These are phyloP conservation scores for Paracanthobrama guichenoti DNA, from an alignment of 2,113 vertebrate species.

Conservation along the genomic window DNA sequence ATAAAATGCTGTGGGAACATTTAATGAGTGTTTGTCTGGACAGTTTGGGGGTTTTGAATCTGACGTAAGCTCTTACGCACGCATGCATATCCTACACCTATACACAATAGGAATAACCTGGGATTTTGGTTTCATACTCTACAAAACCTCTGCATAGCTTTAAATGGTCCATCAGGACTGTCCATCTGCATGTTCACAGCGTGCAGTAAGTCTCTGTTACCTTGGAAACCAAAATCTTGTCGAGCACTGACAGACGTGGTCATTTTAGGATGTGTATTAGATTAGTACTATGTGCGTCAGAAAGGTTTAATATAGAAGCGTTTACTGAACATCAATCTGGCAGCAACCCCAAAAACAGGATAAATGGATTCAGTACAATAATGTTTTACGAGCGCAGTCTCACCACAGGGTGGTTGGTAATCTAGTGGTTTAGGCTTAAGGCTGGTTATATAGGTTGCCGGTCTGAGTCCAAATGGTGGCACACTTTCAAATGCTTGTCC, in stretches of 20 bases:
- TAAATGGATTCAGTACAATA: background rate
- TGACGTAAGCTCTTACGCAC: conserved; percentile 26
- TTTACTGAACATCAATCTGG: conserved; percentile 45
- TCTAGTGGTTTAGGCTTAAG: background rate
- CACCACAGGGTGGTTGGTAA: background rate
- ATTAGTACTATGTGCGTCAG: conserved; percentile 55
- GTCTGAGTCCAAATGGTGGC: background rate
- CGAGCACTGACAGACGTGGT: conserved; percentile 21
- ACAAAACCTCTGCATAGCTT: background rate
- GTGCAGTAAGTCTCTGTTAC: conserved; percentile 48
- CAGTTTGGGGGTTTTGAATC: background rate
- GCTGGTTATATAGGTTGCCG: background rate
- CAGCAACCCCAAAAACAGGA: conserved; percentile 10
- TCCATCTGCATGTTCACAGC: background rate
- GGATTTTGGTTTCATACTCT: conserved; percentile 5
- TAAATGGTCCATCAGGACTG: conserved; percentile 27
- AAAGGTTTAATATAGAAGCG: conserved; percentile 49
- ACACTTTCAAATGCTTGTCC: background rate
- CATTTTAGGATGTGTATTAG: conserved; percentile 48
- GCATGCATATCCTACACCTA: background rate
- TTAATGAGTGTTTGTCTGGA: background rate
- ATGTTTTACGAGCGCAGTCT: background rate
- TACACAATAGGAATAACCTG: background rate
- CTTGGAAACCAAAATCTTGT: conserved; percentile 55
- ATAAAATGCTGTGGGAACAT: background rate